Evolutionary conservation across 1,140 invertebrate species (phyloP), one percentile per base, ranked within the genome.

Genomic region (Cotesia vestalis): DNA sequence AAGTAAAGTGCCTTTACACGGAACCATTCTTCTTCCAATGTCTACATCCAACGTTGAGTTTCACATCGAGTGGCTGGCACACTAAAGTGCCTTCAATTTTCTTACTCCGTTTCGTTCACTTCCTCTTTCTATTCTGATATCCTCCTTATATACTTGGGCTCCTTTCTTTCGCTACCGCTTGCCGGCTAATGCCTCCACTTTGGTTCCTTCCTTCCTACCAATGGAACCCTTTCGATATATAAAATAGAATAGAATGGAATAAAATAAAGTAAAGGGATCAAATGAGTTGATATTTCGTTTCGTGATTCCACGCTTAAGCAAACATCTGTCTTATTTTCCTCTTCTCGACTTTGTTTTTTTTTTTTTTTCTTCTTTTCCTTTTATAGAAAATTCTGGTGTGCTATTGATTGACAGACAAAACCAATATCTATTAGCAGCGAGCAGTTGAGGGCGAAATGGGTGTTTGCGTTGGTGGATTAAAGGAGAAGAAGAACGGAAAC

Each of bases 1-100:
- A 76, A 76, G 74, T 75, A 79, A 77, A 79, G 78, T 78, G 77
- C 72, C 73, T 76, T 75, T 76, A 76, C 74, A 78, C 75, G 74
- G 73, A 79, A 75, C 74, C 77, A 78, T 79, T 75, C 79, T 78
- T 72, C 76, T 73, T 69, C 76, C 74, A 76, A 79, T 77, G 79
- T 81, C 77, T 78, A 78, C 80, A 75, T 75, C 74, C 71, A 75
- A 73, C 40, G 68, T 69, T 14, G 75, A 78, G 74, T 77, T 75
- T 78, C 75, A 75, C 74, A 73, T 75, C 69, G 67, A 76, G 77
- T 77, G 76, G 68, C 74, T 76, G 76, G 73, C 75, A 75, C 76
- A 77, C 72, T 80, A 77, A 78, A 76, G 73, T 71, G 71, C 61
- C 72, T 73, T 67, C 73, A 73, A 75, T 75, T 72, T 73, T 73